Evolutionary conservation across 2,888 invertebrate species (phyloP), one percentile per base, ranked within the genome.

Genomic region (Cataglyphis altisquamis): DNA sequence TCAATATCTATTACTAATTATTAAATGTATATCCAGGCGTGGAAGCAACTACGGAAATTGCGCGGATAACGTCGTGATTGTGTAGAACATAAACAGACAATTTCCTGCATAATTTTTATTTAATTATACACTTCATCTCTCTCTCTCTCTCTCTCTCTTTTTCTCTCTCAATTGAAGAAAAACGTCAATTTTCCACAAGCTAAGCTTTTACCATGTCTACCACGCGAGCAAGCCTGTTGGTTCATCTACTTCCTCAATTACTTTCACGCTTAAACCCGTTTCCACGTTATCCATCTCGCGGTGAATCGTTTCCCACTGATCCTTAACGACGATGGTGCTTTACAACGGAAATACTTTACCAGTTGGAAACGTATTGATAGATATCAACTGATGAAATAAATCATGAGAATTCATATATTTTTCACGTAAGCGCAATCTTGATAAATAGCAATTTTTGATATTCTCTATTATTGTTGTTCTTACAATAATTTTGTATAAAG

Each of bases 181-280:
- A 87, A 73, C 36, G 25, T 39, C 80, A 68, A 89, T 87, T 89
- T 89, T 89, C 84, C 89, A 80, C 68, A 77, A 63, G 72, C 70
- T 39, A 55, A 74, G 57, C 80, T 68, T 72, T 73, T 82, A 83
- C 68, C 88, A 78, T 81, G 48, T 15, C 36, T 75, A 78, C 70
- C 21, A 48, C 64, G 48, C 85, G 66, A 62, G 67, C 84, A 66
- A 75, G 83, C 74, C 82, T 84, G 83, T 83, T 84, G 78, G 86
- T 84, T 87, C 91, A 85, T 88, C 91, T 87, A 87, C 90, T 90
- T 90, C 90, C 92, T 92, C 93, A 89, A 93, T 92, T 92, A 93
- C 93, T 93, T 93, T 92, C 92, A 92, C 92, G 90, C 92, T 93
- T 91, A 92, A 92, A 92, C 91, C 90, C 91, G 91, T 92, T 91